Conservation (phyloP, 37 sponge, comb jelly and placozoan genomes). For the Crambe crambe region DNA sequence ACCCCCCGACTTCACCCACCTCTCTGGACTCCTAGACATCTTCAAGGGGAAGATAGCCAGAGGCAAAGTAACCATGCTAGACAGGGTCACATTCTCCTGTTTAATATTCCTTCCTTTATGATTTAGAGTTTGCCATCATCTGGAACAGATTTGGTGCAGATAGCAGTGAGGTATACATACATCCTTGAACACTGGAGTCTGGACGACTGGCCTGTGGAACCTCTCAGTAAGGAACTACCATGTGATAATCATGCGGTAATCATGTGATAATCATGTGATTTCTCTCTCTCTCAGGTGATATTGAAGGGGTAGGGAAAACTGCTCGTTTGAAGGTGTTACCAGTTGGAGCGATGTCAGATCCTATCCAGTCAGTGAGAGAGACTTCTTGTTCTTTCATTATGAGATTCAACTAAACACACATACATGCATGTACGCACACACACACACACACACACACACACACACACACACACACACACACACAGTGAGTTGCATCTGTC, state of each 20-base stretch:
- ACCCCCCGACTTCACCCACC: constrained; percentile 82
- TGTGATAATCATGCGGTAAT: too few relatives aligned
- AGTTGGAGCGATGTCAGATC: constrained; percentile 69
- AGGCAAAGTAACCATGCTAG: background rate
- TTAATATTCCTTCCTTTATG: background rate
- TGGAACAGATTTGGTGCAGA: constrained; percentile 26
- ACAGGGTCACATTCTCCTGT: background rate
- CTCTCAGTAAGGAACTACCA: constrained; percentile 28
- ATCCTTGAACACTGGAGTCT: constrained; percentile 67
- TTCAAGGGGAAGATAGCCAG: constrained; percentile 84
- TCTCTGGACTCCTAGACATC: constrained; percentile 87
- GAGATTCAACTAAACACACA: too few relatives aligned
- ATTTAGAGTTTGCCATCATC: background rate
- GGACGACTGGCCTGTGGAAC: constrained; percentile 70
- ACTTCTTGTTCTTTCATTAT: too few relatives aligned
- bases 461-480: too few relatives aligned
- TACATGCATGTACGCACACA: too few relatives aligned
- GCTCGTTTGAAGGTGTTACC: constrained; percentile 26
- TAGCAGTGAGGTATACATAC: constrained; percentile 72
- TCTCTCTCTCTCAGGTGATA: constrained; percentile 16
- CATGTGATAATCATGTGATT: constrained; percentile 9
- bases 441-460: too few relatives aligned
- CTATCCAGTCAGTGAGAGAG: constrained; percentile 66
- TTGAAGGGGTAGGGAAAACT: background rate
- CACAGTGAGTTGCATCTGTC: constrained; percentile 79